Evolutionary conservation across 2,113 vertebrate species (phyloP), one percentile per base, ranked within the genome.

Genomic region (Cyphomyrus discorhynchus): DNA sequence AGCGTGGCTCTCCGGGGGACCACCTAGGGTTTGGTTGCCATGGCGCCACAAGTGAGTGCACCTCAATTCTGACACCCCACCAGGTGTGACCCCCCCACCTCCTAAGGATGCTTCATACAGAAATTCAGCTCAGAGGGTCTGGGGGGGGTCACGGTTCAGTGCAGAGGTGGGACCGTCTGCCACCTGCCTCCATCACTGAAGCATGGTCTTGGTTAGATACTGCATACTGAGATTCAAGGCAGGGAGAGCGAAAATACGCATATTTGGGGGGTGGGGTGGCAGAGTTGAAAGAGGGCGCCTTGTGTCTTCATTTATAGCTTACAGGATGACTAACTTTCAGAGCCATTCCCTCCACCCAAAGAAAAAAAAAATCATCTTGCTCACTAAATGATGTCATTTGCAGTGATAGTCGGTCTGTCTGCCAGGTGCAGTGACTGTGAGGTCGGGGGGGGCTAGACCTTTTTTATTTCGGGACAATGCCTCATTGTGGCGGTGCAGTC

Each of bases 21-120:
- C 27, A 77, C 47, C 86, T 85, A 89, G 50, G 84, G 89, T 85
- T 86, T 15, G 49, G 85, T 86, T 86, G 85, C 85, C 46, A 86
- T 52, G 49, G 85, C 83, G 7, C 88, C 80, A 45, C 31, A 15
- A 39, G 66, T 88, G 21, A 70, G 31, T 45, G 88, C 52, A 47
- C 70, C 87, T 31, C 24, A 52, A 86, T 27, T 66, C 21, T n/a
- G 80, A 82, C 88, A 88, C 52, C 85, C 85, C 46, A 17, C 11
- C 85, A 86, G 49, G 47, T 31, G n/a, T 5, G 13, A 53, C 84
- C 49, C 46, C 27, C 47, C n/a, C 15, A 42, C n/a, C 49, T 19
- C 1, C 6, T 52, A 19, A 86, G 85, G 17, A 83, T 46, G 80
- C 35, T 21, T 74, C 70, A 31, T 35, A 39, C 27, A 17, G 27